Percentiles rank a stretch among this genome's conserved stretches.
Conservation (phyloP, 2,888 invertebrate genomes). For the Caenorhabditis becei region DNA sequence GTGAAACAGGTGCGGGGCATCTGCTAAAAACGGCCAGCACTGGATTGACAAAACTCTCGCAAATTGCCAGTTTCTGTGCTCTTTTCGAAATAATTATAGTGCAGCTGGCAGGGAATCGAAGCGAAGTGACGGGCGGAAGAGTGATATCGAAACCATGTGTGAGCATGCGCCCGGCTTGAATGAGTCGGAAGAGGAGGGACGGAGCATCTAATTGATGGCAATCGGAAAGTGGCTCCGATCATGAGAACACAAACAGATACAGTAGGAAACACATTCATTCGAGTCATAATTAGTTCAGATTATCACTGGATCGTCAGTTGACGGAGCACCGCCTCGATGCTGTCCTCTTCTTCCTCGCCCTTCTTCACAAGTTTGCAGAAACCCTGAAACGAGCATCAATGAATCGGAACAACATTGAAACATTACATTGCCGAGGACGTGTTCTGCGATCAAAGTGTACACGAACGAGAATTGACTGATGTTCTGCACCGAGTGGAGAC, state of each 20-base stretch:
- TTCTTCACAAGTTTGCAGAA: constrained; percentile 19
- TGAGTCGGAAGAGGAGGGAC: too few species aligned
- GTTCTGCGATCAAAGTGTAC: constrained; percentile 56
- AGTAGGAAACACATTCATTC: constrained; percentile 28
- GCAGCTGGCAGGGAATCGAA: background rate
- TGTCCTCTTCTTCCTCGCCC: constrained; percentile 15
- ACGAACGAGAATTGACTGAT: constrained; percentile 58
- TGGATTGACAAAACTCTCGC: too few species aligned
- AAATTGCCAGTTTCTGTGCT: background rate
- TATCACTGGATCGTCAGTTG: constrained; percentile 32
- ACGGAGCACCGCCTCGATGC: constrained; percentile 20
- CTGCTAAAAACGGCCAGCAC: too few species aligned
- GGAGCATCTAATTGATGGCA: background rate
- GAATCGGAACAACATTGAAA: background rate
- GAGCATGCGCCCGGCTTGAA: too few species aligned
- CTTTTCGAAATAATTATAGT: constrained; percentile 6
- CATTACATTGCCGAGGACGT: constrained; percentile 61
- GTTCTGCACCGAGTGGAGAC: constrained; percentile 65
- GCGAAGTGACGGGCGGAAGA: background rate
- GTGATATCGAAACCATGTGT: constrained; percentile 7
- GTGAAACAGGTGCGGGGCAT: constrained; percentile 5
- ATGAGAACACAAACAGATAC: background rate
- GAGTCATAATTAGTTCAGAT: constrained; percentile 39
- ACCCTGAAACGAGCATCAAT: constrained; percentile 15
- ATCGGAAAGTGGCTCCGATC: constrained; percentile 18